Evolutionary conservation across 2,888 invertebrate species (phyloP), one percentile per base, ranked within the genome.

Genomic region (Rhyacophila evoluta): DNA sequence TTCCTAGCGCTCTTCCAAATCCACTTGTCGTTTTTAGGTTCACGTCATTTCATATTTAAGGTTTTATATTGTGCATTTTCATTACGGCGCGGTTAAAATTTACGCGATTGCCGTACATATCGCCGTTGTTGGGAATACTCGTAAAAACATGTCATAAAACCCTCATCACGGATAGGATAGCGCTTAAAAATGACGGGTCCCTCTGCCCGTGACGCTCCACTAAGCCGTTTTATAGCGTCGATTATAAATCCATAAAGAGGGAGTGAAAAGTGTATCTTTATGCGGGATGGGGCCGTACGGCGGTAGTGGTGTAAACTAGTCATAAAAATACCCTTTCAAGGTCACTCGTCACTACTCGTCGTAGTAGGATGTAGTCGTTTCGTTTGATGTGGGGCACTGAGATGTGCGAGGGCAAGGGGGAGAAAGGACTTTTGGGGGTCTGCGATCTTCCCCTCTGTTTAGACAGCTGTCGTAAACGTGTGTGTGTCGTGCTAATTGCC

Each of bases 301-400:
- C 12, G 10, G 55, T 55, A 55, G 55, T 55, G 55, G 55, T 55
- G 55, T 25, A 55, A 55, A 55, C 55, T 55, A 55, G 15, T 25
- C 19, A 55, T 55, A 69, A 77, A 72, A 77, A 77, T 77, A 77
- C 33, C 77, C 55, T 55, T 72, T 37, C 77, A 77, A 77, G 77
- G 77, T 77, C 77, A 41, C 29, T 29, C 28, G 39, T 28, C 28
- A 25, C 55, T 28, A 12, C 33, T 33, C 69, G 4, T 33, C 28
- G 69, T 28, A 69, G 33, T 28, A 33, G 67, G 72, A 36, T 71
- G 55, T 19, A 55, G 55, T 55, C 55, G 55, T 75, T 77, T 19
- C 73, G 71, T 77, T 79, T 77, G 79, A 79, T 74, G 79, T 72
- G 77, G 77, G 74, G 77, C 77, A 77, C 77, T 70, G 79, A 68